Percentiles rank a stretch among this genome's conserved stretches.
Conservation (phyloP, 2,113 vertebrate genomes). For the Panthera uncia region DNA sequence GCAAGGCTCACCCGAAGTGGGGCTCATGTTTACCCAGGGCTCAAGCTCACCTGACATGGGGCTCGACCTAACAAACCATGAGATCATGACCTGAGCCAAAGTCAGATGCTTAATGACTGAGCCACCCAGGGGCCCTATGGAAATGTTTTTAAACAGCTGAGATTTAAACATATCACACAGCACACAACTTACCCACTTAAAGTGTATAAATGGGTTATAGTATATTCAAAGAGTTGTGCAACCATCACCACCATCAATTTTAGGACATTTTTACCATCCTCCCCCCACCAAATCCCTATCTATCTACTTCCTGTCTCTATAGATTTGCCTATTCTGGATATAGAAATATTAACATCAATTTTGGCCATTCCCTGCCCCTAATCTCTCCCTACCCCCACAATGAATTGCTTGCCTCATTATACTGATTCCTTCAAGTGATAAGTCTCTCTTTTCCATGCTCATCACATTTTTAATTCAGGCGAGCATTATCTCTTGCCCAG, state of each 20-base stretch:
- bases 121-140: not conserved
- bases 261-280: not conserved
- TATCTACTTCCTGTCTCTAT: not conserved
- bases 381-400: not conserved
- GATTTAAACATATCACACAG: not conserved
- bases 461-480: not conserved
- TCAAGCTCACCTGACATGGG: no score
- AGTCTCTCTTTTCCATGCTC: not conserved
- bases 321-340: not conserved
- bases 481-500: not conserved
- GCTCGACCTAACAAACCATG: no score
- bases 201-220: not conserved
- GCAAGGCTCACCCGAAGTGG: no score
- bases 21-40: no score
- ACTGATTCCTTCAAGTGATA: not conserved
- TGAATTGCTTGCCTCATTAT: not conserved
- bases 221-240: not conserved
- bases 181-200: constrained; percentile 3
- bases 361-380: not conserved
- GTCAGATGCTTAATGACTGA: no score
- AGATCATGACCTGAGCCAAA: no score
- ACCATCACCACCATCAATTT: not conserved
- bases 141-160: not conserved
- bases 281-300: not conserved
- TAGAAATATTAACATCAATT: not conserved